phyloP scores from a whole-genome alignment of 2,888 invertebrate species.

The Frankliniella intonsa region DNA sequence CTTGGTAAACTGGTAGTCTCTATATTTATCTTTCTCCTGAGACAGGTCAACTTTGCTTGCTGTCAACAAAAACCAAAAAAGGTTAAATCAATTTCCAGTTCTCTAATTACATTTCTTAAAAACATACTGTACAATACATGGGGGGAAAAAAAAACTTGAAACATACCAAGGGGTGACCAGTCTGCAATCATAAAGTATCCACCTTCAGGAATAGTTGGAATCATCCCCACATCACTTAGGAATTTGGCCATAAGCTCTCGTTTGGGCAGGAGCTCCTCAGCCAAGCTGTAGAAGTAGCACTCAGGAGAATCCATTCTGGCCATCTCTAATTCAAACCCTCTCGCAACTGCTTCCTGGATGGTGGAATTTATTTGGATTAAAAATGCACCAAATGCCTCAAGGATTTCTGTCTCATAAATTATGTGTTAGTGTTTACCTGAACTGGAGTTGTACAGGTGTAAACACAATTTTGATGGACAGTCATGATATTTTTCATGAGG shows the following conservation, averaged over 20 bases:
- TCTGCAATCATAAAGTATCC: constrained; percentile 98
- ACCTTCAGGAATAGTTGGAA: constrained; percentile 88
- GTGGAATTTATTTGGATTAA: background rate
- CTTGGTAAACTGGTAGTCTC: constrained; percentile 90
- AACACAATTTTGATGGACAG: constrained; percentile 90
- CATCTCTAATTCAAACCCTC: constrained; percentile 82
- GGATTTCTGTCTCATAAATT: background rate
- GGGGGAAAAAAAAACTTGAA: constrained; percentile 28
- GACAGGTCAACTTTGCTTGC: constrained; percentile 64
- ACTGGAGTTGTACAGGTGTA: constrained; percentile 87
- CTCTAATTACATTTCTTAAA: background rate
- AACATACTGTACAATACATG: no score
- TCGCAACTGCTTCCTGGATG: constrained; percentile 80
- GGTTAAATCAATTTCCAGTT: background rate
- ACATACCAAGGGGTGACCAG: constrained; percentile 69
- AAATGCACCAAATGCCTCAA: background rate
- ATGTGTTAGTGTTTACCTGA: constrained; percentile 52
- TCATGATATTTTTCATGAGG: constrained; percentile 73
- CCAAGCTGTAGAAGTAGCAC: constrained; percentile 76
- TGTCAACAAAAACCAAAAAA: constrained; percentile 41
- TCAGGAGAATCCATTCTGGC: constrained; percentile 63
- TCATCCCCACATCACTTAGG: constrained; percentile 74
- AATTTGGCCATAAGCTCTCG: constrained; percentile 73
- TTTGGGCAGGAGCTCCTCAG: constrained; percentile 69
- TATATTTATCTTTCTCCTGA: constrained; percentile 64